These are phyloP conservation scores for Chrysolina haemoptera DNA, from an alignment of 2,888 invertebrate species.

Conservation along the genomic window DNA sequence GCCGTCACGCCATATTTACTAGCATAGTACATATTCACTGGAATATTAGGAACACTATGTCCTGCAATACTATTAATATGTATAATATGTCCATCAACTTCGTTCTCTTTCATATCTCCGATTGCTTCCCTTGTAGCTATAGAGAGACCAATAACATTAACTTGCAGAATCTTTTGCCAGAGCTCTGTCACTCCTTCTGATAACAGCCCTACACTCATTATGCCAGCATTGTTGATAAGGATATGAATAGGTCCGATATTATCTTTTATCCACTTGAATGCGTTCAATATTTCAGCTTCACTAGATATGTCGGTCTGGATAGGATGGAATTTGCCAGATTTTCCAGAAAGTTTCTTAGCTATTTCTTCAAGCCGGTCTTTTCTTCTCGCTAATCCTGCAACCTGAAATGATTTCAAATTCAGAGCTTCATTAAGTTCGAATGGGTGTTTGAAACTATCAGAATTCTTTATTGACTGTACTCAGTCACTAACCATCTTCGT, in stretches of 20 bases:
- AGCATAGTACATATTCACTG: slow-evolving; percentile 46
- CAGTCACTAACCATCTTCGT: no score
- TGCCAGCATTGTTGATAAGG: slow-evolving; percentile 67
- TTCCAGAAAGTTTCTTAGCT: slow-evolving; percentile 42
- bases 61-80: slow-evolving; percentile 38
- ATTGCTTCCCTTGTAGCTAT: slow-evolving; percentile 57
- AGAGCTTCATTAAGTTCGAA: no score
- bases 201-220: slow-evolving; percentile 46
- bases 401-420: slow-evolving; percentile 37
- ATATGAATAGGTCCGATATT: slow-evolving; percentile 64
- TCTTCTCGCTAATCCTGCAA: slow-evolving; percentile 56
- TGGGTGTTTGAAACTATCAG: no score
- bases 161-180: slow-evolving; percentile 47
- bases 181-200: slow-evolving; percentile 51
- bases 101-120: slow-evolving; percentile 34
- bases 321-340: slow-evolving; percentile 61
- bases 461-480: no score
- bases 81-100: slow-evolving; percentile 36
- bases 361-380: slow-evolving; percentile 50
- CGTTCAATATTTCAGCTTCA: slow-evolving; percentile 61
- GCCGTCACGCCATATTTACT: slow-evolving; percentile 53
- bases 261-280: slow-evolving; percentile 62
- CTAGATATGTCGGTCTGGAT: slow-evolving; percentile 63
- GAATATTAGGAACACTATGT: neutral
- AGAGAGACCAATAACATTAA: slow-evolving; percentile 44